Conservation (phyloP, 2,888 invertebrate species). For the Bellardia bayeri region DNA sequence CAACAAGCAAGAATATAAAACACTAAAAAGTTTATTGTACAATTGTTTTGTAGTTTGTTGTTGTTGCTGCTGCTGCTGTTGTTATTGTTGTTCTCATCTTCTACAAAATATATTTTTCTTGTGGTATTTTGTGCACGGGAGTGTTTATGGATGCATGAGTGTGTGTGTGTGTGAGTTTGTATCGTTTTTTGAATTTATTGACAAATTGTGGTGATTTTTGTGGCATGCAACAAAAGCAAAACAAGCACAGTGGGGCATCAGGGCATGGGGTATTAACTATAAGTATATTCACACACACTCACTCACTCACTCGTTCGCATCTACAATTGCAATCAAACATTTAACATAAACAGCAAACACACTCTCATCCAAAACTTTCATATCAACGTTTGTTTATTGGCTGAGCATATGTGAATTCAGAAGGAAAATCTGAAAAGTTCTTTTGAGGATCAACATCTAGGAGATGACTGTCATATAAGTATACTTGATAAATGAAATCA, state of each 20-base stretch:
- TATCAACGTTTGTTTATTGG: conserved; percentile 1
- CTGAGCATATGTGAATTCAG: no score
- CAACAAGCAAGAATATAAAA: conserved; percentile 77
- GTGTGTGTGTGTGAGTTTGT: conserved; percentile 40
- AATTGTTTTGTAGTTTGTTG: conserved; percentile 65
- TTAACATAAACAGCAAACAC: conserved; percentile 56
- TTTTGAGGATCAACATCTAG: not conserved
- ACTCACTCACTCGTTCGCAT: conserved; percentile 36
- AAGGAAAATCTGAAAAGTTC: conserved; percentile 6
- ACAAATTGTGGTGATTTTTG: conserved; percentile 84
- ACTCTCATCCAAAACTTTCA: conserved; percentile 36
- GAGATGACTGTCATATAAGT: no score
- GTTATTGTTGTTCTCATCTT: conserved; percentile 37
- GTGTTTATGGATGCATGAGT: not conserved
- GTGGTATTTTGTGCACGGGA: conserved; percentile 45
- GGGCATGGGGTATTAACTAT: conserved; percentile 71
- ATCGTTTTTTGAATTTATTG: conserved; percentile 81
- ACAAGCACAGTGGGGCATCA: conserved; percentile 74
- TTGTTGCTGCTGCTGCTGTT: conserved; percentile 10
- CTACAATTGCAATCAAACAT: conserved; percentile 66
- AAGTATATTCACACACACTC: conserved; percentile 57
- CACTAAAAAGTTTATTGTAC: conserved; percentile 69
- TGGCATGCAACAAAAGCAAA: conserved; percentile 75
- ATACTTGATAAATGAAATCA: no score
- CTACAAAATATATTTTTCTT: conserved; percentile 53